These are phyloP conservation scores for Dasypolia templi DNA, from an alignment of 2,888 invertebrate genomes.

Conservation along the genomic window DNA sequence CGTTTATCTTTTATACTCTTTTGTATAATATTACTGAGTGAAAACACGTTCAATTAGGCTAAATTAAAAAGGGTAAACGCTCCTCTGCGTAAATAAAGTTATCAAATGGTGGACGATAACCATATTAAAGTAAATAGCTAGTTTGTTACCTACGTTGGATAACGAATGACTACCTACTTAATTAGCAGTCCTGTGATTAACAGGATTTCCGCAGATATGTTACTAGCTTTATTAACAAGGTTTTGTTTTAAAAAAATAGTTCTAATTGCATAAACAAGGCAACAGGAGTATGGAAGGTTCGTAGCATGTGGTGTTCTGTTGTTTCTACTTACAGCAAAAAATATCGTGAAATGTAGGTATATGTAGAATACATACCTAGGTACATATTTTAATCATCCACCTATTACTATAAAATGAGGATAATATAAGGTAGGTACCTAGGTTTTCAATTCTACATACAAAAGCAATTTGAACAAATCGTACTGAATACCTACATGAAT, in stretches of 20 bases:
- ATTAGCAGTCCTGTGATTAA: not conserved
- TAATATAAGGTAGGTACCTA: not conserved
- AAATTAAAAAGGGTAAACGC: conserved; percentile 18
- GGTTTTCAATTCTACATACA: not conserved
- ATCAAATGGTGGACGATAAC: conserved; percentile 24
- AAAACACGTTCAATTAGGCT: conserved; percentile 10
- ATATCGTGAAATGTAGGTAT: too few species aligned
- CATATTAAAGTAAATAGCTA: conserved; percentile 3
- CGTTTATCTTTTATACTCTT: conserved; percentile 2
- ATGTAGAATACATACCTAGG: too few species aligned
- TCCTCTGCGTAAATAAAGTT: conserved; percentile 26
- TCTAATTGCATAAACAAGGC: not conserved
- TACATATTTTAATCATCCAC: too few species aligned
- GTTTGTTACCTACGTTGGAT: not conserved
- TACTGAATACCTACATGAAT: not conserved
- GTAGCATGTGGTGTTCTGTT: not conserved
- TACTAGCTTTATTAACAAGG: conserved; percentile 15
- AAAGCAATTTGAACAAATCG: not conserved
- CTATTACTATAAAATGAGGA: not conserved
- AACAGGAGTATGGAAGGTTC: not conserved
- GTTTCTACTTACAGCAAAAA: not conserved
- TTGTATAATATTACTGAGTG: too few species aligned
- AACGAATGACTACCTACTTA: conserved; percentile 30
- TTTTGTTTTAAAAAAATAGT: conserved; percentile 14
- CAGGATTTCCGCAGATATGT: not conserved